These are phyloP conservation scores for Xyrichtys novacula DNA, from an alignment of 2,797 vertebrate species.

Conservation along the genomic window DNA sequence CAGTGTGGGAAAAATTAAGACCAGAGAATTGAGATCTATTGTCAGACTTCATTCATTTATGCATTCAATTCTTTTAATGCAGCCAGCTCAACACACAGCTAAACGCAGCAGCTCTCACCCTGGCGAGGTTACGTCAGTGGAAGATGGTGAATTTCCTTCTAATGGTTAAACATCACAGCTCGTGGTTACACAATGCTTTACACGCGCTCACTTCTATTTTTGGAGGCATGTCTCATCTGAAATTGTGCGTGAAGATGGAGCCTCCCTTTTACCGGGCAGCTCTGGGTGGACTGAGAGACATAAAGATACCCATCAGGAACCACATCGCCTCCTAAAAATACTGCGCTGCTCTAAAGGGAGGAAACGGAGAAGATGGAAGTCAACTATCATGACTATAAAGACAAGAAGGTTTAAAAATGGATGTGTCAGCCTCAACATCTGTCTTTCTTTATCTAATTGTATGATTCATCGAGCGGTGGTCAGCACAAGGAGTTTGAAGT, in stretches of 20 bases:
- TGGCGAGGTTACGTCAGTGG: background rate
- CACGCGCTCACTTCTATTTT: constrained; percentile 43
- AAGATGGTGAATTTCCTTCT: background rate
- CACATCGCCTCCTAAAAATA: constrained; percentile 41
- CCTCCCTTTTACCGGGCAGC: constrained; percentile 32
- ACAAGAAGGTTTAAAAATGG: background rate
- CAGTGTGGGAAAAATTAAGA: background rate
- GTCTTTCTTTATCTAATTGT: background rate
- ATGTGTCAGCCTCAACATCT: background rate
- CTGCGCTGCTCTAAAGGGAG: constrained; percentile 12
- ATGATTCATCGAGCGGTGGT: background rate
- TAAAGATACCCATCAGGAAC: constrained; percentile 54
- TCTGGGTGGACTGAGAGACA: constrained; percentile 16
- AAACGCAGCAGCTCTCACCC: background rate
- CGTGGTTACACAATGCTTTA: constrained; percentile 10
- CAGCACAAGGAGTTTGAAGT: background rate
- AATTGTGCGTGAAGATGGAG: constrained; percentile 35
- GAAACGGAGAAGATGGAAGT: constrained; percentile 2
- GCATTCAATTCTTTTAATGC: background rate
- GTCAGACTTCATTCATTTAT: background rate
- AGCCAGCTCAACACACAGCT: background rate
- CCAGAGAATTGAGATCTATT: background rate
- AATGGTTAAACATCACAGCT: constrained; percentile 3
- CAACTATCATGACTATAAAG: background rate
- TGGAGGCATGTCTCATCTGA: constrained; percentile 35